Evolutionary conservation across 1,140 invertebrate species (phyloP).

Genomic region (Lepidurus arcticus): DNA sequence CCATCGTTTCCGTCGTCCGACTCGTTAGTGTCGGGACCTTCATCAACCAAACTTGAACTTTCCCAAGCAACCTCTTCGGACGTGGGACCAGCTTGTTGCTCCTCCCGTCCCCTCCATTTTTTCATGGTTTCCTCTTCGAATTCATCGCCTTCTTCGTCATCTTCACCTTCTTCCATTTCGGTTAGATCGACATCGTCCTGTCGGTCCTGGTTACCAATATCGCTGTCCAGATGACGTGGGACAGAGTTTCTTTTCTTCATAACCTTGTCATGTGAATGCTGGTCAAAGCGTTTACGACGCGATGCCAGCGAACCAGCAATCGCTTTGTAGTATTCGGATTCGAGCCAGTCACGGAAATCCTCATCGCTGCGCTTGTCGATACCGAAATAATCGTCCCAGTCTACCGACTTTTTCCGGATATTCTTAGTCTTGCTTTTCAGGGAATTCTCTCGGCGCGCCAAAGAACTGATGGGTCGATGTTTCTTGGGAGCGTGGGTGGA

Average conservation of each 20-base stretch:
- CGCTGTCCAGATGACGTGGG: slow-evolving; percentile 28
- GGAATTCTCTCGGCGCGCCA: neutral
- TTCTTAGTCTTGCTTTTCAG: neutral
- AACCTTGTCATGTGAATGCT: slow-evolving; percentile 11
- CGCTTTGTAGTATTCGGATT: slow-evolving; percentile 32
- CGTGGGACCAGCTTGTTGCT: slow-evolving; percentile 2
- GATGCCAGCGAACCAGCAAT: slow-evolving; percentile 31
- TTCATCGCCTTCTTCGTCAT: neutral
- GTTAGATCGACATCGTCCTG: neutral
- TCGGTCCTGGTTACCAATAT: neutral
- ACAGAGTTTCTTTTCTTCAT: slow-evolving; percentile 31
- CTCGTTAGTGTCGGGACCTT: neutral
- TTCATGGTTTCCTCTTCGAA: neutral
- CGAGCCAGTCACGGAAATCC: slow-evolving; percentile 27
- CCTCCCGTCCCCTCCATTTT: neutral
- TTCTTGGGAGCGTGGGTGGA: neutral
- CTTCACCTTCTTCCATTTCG: neutral
- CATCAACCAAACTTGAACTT: neutral
- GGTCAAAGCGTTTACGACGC: slow-evolving; percentile 2
- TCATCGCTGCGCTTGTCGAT: slow-evolving; percentile 30
- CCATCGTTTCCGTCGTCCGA: neutral
- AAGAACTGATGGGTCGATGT: neutral
- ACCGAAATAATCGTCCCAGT: slow-evolving; percentile 34
- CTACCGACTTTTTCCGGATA: slow-evolving; percentile 33
- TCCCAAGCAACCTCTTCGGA: neutral